Evolutionary conservation across 2,797 vertebrate species (phyloP).

Genomic region (Onychomys torridus): DNA sequence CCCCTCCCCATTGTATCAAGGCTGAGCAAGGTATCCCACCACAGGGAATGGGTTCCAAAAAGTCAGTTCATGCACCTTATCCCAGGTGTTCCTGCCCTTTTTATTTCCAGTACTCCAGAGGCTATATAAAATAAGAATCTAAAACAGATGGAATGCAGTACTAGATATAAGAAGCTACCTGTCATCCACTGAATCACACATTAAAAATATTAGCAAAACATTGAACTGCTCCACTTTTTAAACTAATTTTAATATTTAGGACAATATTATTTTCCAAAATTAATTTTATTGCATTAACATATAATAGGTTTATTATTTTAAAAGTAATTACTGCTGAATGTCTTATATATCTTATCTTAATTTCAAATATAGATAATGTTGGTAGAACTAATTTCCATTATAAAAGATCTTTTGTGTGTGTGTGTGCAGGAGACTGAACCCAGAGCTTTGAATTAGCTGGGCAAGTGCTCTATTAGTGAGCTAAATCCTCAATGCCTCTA

Average conservation of each 20-base stretch:
- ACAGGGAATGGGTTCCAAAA: too few relatives aligned
- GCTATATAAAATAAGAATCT: background rate
- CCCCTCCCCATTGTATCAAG: too few relatives aligned
- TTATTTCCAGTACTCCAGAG: background rate
- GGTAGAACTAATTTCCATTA: background rate
- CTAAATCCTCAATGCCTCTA: background rate
- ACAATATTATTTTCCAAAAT: background rate
- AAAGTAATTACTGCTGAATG: conserved; percentile 21
- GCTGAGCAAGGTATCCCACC: too few relatives aligned
- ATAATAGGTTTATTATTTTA: conserved; percentile 1
- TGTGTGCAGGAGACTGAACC: background rate
- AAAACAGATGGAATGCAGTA: background rate
- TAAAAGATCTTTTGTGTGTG: background rate
- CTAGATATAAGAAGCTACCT: background rate
- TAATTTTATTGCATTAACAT: conserved; percentile 29
- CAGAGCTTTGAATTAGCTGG: background rate
- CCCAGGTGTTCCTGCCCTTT: background rate
- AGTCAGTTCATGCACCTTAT: too few relatives aligned
- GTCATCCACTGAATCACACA: background rate
- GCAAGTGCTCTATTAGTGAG: background rate
- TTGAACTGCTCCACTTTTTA: background rate
- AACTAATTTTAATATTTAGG: background rate
- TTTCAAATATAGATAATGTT: background rate
- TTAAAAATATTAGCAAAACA: conserved; percentile 16
- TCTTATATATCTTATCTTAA: conserved; percentile 27